Evolutionary conservation across 2,888 invertebrate species (phyloP), one percentile per base, ranked within the genome.

Genomic region (Xylophagus ater): DNA sequence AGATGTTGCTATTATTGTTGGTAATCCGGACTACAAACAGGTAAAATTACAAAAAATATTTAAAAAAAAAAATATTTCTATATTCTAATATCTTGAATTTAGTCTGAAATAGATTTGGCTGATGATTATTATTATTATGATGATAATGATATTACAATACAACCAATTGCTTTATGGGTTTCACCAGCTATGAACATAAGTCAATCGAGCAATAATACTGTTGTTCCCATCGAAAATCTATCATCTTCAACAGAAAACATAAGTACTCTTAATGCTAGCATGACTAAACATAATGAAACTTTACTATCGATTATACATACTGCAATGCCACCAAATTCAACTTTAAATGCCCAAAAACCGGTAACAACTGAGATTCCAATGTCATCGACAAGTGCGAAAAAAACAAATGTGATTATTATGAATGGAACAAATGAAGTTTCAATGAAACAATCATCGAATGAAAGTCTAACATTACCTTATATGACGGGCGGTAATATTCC

Each of bases 1-100:
- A 65, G 80, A 85, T 62, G 69, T 86, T 46, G 74, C 81, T 53
- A 73, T 86, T 51, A 70, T 85, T 51, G 82, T n/a, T n/a, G n/a
- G n/a, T n/a, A n/a, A n/a, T n/a, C n/a, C n/a, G n/a, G n/a, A n/a
- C n/a, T n/a, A n/a, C n/a, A n/a, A n/a, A n/a, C n/a, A n/a, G n/a
- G n/a, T n/a, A n/a, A n/a, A n/a, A n/a, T n/a, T n/a, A n/a, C n/a
- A n/a, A n/a, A n/a, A n/a, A n/a, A n/a, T n/a, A n/a, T n/a, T n/a
- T n/a, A n/a, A n/a, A n/a, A n/a, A n/a, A n/a, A n/a, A n/a, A n/a
- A n/a, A n/a, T n/a, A n/a, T n/a, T n/a, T n/a, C n/a, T n/a, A n/a
- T n/a, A n/a, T n/a, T n/a, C n/a, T n/a, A n/a, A n/a, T n/a, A n/a
- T n/a, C n/a, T n/a, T n/a, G n/a, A n/a, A n/a, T n/a, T n/a, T n/a